Evolutionary conservation across 2,888 invertebrate species (phyloP).

Genomic region (Sialis fuliginosa): DNA sequence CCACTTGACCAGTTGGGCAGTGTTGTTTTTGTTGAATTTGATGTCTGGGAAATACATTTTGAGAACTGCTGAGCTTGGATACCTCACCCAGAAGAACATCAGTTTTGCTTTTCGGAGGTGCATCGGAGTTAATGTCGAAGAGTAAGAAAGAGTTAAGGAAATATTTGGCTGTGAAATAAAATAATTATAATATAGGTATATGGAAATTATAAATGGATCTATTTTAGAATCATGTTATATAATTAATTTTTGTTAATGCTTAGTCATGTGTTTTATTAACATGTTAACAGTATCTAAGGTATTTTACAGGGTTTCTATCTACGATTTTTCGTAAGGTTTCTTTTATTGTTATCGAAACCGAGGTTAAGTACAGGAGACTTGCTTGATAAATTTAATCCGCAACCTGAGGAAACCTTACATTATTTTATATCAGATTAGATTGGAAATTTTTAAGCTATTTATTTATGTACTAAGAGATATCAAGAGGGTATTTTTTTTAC

Average conservation of each 20-base stretch:
- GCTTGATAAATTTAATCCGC: neutral
- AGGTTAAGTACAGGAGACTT: too few relatives aligned
- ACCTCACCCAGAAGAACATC: constrained; percentile 99
- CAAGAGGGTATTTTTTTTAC: too few relatives aligned
- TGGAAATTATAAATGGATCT: too few relatives aligned
- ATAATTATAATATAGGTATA: too few relatives aligned
- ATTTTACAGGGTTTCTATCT: too few relatives aligned
- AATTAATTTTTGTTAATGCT: too few relatives aligned
- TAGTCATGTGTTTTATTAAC: too few relatives aligned
- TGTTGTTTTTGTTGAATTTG: constrained; percentile 99
- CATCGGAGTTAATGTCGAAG: constrained; percentile 96
- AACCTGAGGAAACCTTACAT: neutral
- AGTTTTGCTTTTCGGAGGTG: constrained; percentile 99
- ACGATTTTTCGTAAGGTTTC: too few relatives aligned
- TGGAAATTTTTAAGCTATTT: neutral
- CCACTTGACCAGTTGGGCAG: constrained; percentile 99
- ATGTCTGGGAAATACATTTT: constrained; percentile 99
- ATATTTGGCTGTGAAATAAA: constrained; percentile 15
- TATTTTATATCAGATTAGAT: neutral
- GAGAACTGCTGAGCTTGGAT: constrained; percentile 95
- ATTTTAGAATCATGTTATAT: too few relatives aligned
- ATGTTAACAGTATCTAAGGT: too few relatives aligned
- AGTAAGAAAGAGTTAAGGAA: constrained; percentile 78
- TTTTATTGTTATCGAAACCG: too few relatives aligned
- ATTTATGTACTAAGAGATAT: neutral